phyloP scores from a whole-genome alignment of 2,888 invertebrate species.

The Eubasilissa splendida region DNA sequence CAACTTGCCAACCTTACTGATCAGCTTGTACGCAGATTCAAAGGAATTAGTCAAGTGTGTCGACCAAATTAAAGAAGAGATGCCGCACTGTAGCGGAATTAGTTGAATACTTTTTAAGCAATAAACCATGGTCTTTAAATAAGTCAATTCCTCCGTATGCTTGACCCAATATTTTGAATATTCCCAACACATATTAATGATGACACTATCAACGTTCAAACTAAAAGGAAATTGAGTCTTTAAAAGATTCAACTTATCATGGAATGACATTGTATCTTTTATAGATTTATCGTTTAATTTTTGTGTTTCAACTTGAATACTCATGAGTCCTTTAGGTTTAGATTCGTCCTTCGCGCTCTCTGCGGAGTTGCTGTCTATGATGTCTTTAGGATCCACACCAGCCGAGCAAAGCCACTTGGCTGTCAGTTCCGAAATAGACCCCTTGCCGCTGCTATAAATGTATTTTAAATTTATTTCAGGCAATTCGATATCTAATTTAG shows the following conservation, averaged over 20 bases:
- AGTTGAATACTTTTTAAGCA: slow-evolving; percentile 80
- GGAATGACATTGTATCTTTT: slow-evolving; percentile 65
- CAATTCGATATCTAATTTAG: slow-evolving; percentile 72
- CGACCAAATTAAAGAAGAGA: slow-evolving; percentile 91
- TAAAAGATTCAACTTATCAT: slow-evolving; percentile 77
- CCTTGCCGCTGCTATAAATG: slow-evolving; percentile 78
- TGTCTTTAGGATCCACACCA: slow-evolving; percentile 78
- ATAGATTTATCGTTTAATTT: slow-evolving; percentile 10
- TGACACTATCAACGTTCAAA: slow-evolving; percentile 82
- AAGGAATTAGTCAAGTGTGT: slow-evolving; percentile 88
- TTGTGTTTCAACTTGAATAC: slow-evolving; percentile 37
- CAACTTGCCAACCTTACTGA: slow-evolving; percentile 86
- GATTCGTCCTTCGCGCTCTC: slow-evolving; percentile 62
- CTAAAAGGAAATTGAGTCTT: slow-evolving; percentile 90
- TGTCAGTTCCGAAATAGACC: slow-evolving; percentile 91
- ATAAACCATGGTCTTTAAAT: slow-evolving; percentile 80
- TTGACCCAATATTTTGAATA: slow-evolving; percentile 91
- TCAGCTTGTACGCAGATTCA: slow-evolving; percentile 82
- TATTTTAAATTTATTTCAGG: slow-evolving; percentile 78
- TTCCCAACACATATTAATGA: slow-evolving; percentile 94
- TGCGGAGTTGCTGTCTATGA: slow-evolving; percentile 72
- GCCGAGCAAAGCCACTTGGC: slow-evolving; percentile 88
- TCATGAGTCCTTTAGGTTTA: slow-evolving; percentile 47
- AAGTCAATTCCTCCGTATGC: slow-evolving; percentile 76
- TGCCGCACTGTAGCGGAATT: slow-evolving; percentile 80